phyloP scores from a whole-genome alignment of 2,113 vertebrate genomes.

The Cichladusa arquata region DNA sequence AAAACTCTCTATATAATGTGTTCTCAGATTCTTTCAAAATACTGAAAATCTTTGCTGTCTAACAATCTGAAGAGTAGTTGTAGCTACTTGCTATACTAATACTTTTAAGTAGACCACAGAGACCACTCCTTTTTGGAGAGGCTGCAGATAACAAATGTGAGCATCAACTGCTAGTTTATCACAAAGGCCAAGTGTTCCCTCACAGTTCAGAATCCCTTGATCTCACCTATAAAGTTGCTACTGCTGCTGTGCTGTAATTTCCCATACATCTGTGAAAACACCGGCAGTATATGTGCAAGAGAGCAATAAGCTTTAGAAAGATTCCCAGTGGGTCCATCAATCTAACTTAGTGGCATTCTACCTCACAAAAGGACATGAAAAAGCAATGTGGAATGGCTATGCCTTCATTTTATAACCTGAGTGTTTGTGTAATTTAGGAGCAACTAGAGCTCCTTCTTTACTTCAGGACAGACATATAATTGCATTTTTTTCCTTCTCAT shows the following conservation, averaged over 20 bases:
- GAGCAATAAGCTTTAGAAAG: background rate
- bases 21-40: background rate
- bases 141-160: background rate
- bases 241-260: background rate
- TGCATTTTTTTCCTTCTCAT: background rate
- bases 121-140: background rate
- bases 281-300: background rate
- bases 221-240: conserved; percentile 16
- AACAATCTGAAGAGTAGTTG: background rate
- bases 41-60: background rate
- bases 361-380: background rate
- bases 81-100: background rate
- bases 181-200: background rate
- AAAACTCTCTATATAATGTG: background rate
- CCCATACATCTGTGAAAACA: background rate
- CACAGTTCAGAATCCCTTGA: background rate
- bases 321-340: background rate
- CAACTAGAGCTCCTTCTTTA: background rate
- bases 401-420: background rate
- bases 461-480: background rate
- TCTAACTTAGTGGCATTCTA: background rate
- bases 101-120: background rate
- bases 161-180: background rate
- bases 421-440: background rate
- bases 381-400: background rate